Conservation (phyloP, 2,113 vertebrate species). For the Sorex araneus region DNA sequence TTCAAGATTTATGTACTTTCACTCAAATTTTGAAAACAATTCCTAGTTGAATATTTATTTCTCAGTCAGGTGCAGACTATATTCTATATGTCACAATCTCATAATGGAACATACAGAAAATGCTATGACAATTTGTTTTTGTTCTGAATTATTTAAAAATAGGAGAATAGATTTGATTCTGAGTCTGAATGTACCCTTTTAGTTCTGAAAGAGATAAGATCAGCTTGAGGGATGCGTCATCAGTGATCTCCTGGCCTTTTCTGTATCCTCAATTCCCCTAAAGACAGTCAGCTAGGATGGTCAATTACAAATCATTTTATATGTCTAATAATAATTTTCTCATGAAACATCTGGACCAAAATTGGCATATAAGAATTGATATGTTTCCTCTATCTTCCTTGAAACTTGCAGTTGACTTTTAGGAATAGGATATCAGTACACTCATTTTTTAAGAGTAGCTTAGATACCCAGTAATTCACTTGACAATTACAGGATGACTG, state of each 20-base stretch:
- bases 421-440: neutral
- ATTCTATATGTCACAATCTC: neutral
- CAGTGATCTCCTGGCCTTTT: neutral
- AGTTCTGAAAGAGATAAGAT: neutral
- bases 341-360: neutral
- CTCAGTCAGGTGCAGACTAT: neutral
- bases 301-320: conserved; percentile 18
- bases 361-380: neutral
- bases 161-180: neutral
- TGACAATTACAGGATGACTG: too few species aligned
- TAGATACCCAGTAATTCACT: too few species aligned
- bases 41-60: neutral
- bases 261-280: neutral
- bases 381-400: neutral
- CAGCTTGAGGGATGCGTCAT: accelerated
- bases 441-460: too few species aligned
- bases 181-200: neutral
- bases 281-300: neutral
- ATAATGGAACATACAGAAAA: neutral
- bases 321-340: neutral
- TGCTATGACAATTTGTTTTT: neutral
- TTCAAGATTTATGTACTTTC: neutral
- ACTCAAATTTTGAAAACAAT: conserved; percentile 8
- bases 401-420: conserved; percentile 25
- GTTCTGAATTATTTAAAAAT: neutral